Evolutionary conservation across 2,888 invertebrate genomes (phyloP).

Genomic region (Conistra vaccinii): DNA sequence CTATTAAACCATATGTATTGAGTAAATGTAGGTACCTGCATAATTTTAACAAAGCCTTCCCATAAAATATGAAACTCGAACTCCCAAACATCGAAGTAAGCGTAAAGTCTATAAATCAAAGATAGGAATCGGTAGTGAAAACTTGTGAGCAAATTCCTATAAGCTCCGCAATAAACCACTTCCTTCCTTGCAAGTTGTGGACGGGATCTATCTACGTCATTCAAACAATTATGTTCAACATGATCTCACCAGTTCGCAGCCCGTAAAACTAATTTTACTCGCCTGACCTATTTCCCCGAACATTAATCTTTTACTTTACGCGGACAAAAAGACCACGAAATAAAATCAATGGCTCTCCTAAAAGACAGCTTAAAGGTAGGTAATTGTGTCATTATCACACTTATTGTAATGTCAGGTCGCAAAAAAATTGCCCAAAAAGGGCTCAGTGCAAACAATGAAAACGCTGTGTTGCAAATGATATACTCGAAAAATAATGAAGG

Average conservation of each 20-base stretch:
- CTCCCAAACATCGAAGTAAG: slow-evolving; percentile 10
- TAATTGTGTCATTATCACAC: slow-evolving; percentile 51
- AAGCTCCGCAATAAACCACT: slow-evolving; percentile 56
- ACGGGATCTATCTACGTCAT: slow-evolving; percentile 53
- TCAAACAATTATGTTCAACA: slow-evolving; percentile 58
- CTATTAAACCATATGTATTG: background rate
- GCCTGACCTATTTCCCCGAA: slow-evolving; percentile 45
- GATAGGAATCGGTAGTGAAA: slow-evolving; percentile 50
- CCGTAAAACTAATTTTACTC: slow-evolving; percentile 54
- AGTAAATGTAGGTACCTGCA: background rate
- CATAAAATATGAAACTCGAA: slow-evolving; percentile 24
- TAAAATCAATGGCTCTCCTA: slow-evolving; percentile 33
- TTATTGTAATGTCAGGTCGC: slow-evolving; percentile 22
- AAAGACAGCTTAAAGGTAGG: slow-evolving; percentile 21
- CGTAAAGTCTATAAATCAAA: slow-evolving; percentile 47
- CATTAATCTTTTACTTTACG: slow-evolving; percentile 44
- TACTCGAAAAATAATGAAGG: slow-evolving; percentile 83
- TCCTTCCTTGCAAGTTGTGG: slow-evolving; percentile 49
- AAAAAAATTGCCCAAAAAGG: slow-evolving; percentile 64
- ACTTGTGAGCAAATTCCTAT: slow-evolving; percentile 59
- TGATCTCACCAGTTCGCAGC: slow-evolving; percentile 45
- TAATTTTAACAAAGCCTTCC: slow-evolving; percentile 20
- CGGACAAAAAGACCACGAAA: slow-evolving; percentile 31
- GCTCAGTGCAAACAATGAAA: slow-evolving; percentile 76
- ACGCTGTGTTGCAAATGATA: slow-evolving; percentile 82